These are phyloP conservation scores for Eupeodes latifasciatus DNA, from an alignment of 2,888 invertebrate species.

Conservation along the genomic window DNA sequence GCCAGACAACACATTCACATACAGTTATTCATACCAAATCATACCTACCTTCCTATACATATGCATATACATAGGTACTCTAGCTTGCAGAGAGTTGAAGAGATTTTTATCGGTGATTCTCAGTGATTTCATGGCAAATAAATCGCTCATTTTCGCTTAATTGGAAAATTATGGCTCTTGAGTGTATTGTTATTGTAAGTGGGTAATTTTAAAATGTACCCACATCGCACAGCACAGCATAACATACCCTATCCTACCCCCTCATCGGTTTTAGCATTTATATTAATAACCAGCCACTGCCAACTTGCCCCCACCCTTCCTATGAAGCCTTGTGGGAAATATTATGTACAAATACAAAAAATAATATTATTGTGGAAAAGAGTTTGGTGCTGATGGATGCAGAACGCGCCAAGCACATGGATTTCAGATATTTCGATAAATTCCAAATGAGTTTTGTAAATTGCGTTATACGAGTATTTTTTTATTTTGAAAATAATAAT, in stretches of 20 bases:
- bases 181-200: constrained; percentile 74
- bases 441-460: constrained; percentile 74
- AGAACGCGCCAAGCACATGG: constrained; percentile 49
- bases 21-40: constrained; percentile 39
- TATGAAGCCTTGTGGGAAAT: not conserved
- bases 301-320: not conserved
- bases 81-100: constrained; percentile 78
- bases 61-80: constrained; percentile 34
- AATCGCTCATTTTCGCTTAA: constrained; percentile 85
- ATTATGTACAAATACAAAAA: not conserved
- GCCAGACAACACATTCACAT: constrained; percentile 49
- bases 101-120: constrained; percentile 84
- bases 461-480: constrained; percentile 53
- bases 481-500: constrained; percentile 58
- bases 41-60: constrained; percentile 11
- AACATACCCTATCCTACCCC: constrained; percentile 1
- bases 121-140: constrained; percentile 85
- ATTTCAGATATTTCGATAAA: constrained; percentile 72
- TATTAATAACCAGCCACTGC: constrained; percentile 35
- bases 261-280: constrained; percentile 34
- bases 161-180: constrained; percentile 84
- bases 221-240: constrained; percentile 6
- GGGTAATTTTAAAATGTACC: constrained; percentile 69
- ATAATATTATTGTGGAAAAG: constrained; percentile 24
- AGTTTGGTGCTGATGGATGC: constrained; percentile 46